Conservation (phyloP, 1,140 invertebrate species). For the Bathynomus jamesi region DNA sequence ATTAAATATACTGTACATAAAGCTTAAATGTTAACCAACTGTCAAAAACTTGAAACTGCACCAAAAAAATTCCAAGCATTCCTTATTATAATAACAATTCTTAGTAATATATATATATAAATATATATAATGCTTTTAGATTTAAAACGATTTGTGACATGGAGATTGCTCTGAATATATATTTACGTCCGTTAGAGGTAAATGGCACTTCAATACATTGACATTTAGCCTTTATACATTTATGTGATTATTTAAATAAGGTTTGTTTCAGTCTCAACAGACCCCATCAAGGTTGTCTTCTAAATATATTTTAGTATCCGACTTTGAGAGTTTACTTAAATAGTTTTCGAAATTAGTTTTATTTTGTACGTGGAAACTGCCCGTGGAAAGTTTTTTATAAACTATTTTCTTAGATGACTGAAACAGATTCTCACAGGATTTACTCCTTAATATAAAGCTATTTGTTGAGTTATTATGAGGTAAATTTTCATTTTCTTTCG, state of each 20-base stretch:
- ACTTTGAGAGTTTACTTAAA: no score
- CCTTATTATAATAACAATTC: no score
- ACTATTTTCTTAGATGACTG: neutral
- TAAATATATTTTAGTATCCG: neutral
- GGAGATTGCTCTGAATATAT: neutral
- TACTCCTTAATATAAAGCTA: neutral
- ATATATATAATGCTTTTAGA: neutral
- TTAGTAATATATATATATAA: slow-evolving; percentile 1
- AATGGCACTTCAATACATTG: neutral
- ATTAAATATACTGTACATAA: no score
- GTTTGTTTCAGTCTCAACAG: neutral
- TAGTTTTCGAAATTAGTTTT: no score
- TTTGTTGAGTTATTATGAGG: neutral
- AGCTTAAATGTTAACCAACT: no score
- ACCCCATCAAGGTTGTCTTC: neutral
- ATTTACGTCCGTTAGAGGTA: neutral
- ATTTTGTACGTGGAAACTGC: no score
- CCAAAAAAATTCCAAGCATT: no score
- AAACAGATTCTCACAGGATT: neutral
- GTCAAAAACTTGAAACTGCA: no score
- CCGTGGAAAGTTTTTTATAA: neutral
- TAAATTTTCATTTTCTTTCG: neutral
- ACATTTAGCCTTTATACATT: neutral
- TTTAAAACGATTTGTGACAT: neutral
- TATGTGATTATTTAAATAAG: neutral